Percentiles rank a stretch among this genome's conserved stretches.
Conservation (phyloP, 2,113 vertebrate genomes). For the Cathartes aura region DNA sequence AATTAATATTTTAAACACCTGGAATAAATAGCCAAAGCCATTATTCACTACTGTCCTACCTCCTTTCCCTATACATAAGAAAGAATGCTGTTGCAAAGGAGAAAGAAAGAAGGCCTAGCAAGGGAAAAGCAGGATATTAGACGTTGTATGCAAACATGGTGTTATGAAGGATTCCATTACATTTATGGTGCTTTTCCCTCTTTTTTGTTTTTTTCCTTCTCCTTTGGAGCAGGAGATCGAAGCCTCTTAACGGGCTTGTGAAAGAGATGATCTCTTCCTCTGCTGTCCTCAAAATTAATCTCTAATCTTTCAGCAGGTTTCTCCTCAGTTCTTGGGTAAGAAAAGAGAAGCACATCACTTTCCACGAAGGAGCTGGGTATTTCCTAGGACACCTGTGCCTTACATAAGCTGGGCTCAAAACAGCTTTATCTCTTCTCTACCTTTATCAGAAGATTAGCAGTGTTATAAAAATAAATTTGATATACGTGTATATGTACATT, state of each 20-base stretch:
- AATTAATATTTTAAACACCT: not conserved
- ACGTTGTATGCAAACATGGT: accelerated
- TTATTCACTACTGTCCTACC: not conserved
- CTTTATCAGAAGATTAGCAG: not conserved
- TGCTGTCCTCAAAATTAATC: not conserved
- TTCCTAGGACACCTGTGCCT: not conserved
- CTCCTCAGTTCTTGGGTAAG: not conserved
- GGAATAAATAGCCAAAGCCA: not conserved
- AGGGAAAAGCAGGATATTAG: not conserved
- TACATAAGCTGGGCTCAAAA: not conserved
- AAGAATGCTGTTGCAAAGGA: not conserved
- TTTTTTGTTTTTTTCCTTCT: not conserved
- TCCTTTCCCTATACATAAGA: not conserved
- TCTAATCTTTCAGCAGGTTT: not conserved
- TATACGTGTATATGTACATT: not conserved
- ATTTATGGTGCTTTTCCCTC: not conserved
- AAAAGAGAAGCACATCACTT: not conserved
- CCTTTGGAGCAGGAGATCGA: not conserved
- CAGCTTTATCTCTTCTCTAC: not conserved
- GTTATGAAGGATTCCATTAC: not conserved
- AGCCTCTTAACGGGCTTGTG: not conserved
- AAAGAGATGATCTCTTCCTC: not conserved
- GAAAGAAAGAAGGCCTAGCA: not conserved
- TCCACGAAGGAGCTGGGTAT: not conserved
- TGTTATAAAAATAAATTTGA: not conserved